Conservation (phyloP, 1,140 invertebrate genomes). For the Onthophagus taurus region DNA sequence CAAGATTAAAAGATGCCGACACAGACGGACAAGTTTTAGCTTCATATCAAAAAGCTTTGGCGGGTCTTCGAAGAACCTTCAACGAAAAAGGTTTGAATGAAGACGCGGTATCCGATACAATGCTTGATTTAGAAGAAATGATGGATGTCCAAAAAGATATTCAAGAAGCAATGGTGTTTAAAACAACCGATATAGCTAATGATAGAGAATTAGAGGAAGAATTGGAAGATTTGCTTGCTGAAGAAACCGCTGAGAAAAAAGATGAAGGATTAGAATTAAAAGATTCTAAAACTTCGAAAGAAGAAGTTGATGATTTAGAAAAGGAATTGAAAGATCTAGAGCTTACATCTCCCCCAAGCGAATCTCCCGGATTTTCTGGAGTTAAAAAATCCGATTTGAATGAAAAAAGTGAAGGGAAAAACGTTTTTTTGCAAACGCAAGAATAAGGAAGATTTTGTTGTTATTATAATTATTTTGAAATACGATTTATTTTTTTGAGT, state of each 20-base stretch:
- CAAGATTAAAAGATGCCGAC: slow-evolving; percentile 34
- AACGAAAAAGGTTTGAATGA: slow-evolving; percentile 35
- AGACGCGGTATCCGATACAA: slow-evolving; percentile 38
- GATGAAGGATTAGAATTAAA: neutral
- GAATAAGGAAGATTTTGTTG: too few relatives aligned
- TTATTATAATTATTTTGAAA: too few relatives aligned
- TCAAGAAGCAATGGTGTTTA: too few relatives aligned
- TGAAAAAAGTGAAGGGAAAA: too few relatives aligned
- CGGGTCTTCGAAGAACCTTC: slow-evolving; percentile 34
- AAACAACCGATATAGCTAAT: slow-evolving; percentile 18
- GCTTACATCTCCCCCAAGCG: slow-evolving; percentile 21
- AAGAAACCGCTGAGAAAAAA: slow-evolving; percentile 11
- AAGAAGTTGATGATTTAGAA: slow-evolving; percentile 20
- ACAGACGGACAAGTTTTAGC: slow-evolving; percentile 35
- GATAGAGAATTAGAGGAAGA: slow-evolving; percentile 37
- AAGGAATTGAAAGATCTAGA: slow-evolving; percentile 19
- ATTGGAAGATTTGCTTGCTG: slow-evolving; percentile 30
- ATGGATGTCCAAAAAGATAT: slow-evolving; percentile 40
- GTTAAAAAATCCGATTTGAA: too few relatives aligned
- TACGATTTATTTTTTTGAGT: too few relatives aligned
- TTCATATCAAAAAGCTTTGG: slow-evolving; percentile 36
- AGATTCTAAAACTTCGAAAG: too few relatives aligned
- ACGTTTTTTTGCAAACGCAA: too few relatives aligned
- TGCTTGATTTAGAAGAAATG: slow-evolving; percentile 39
- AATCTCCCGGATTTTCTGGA: too few relatives aligned